phyloP scores from a whole-genome alignment of 2,113 vertebrate species.

The Xenus cinereus region DNA sequence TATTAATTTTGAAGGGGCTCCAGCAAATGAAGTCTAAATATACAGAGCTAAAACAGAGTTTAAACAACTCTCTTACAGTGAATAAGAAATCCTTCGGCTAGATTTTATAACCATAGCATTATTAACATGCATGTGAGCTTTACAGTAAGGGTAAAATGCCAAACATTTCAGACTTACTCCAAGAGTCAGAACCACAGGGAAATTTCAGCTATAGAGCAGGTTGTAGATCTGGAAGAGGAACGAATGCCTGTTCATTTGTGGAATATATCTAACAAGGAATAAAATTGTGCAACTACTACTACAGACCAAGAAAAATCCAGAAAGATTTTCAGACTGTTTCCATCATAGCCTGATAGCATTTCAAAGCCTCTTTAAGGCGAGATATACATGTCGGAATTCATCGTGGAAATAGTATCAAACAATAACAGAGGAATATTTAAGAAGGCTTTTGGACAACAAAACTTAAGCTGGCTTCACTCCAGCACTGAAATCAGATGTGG shows the following conservation, averaged over 20 bases:
- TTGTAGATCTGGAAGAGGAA: neutral
- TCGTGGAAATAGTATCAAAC: neutral
- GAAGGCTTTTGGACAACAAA: neutral
- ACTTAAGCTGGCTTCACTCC: neutral
- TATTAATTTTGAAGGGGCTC: neutral
- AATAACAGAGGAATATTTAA: neutral
- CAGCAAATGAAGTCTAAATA: neutral
- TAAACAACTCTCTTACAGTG: neutral
- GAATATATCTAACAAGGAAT: neutral
- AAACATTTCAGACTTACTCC: neutral
- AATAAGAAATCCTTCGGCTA: neutral
- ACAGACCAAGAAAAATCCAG: neutral
- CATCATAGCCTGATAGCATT: neutral
- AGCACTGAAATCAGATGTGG: neutral
- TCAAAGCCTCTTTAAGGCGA: neutral
- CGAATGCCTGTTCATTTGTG: neutral
- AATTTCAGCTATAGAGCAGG: neutral
- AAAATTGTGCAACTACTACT: neutral
- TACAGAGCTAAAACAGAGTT: neutral
- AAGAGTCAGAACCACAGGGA: fast-evolving
- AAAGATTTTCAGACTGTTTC: neutral
- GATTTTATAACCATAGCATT: neutral
- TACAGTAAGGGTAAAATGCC: neutral
- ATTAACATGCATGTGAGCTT: neutral
- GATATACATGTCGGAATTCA: neutral